phyloP scores from a whole-genome alignment of 2,797 vertebrate genomes.

The Apogon hyalosoma region DNA sequence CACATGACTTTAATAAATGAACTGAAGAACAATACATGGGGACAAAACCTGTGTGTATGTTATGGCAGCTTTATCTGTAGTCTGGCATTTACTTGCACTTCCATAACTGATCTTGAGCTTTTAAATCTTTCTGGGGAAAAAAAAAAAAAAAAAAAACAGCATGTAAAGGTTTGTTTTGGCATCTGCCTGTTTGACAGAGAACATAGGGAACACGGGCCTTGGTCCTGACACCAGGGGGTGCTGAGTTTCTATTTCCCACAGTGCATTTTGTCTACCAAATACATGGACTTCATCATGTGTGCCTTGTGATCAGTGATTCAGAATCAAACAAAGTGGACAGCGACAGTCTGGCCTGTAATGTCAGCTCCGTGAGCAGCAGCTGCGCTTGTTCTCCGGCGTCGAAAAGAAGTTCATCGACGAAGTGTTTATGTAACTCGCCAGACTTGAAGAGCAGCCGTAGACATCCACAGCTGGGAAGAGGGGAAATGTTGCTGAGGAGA shows the following conservation, averaged over 20 bases:
- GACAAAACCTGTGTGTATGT: too few relatives aligned
- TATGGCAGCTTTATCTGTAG: too few relatives aligned
- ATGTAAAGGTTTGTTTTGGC: too few relatives aligned
- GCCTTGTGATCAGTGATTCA: conserved; percentile 64
- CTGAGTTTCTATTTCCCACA: conserved; percentile 63
- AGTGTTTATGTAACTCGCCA: conserved; percentile 45
- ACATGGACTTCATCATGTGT: conserved; percentile 40
- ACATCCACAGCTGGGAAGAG: conserved; percentile 39
- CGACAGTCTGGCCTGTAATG: conserved; percentile 57
- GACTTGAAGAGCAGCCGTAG: conserved; percentile 21
- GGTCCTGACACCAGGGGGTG: conserved; percentile 75
- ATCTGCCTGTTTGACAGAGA: too few relatives aligned
- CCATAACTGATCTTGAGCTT: too few relatives aligned
- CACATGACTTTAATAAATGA: too few relatives aligned
- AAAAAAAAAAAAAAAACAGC: too few relatives aligned
- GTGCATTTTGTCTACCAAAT: conserved; percentile 31
- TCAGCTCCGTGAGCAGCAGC: conserved; percentile 31
- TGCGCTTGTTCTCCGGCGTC: conserved; percentile 34
- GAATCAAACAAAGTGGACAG: conserved; percentile 66
- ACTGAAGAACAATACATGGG: too few relatives aligned
- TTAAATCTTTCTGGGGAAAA: too few relatives aligned
- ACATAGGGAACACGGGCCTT: background rate
- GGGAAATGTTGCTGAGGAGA: conserved; percentile 37
- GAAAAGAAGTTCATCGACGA: conserved; percentile 38
- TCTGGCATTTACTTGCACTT: too few relatives aligned